These are phyloP conservation scores for Drosophila nr. fundita DNA, from an alignment of 2,888 invertebrate species.

Conservation along the genomic window DNA sequence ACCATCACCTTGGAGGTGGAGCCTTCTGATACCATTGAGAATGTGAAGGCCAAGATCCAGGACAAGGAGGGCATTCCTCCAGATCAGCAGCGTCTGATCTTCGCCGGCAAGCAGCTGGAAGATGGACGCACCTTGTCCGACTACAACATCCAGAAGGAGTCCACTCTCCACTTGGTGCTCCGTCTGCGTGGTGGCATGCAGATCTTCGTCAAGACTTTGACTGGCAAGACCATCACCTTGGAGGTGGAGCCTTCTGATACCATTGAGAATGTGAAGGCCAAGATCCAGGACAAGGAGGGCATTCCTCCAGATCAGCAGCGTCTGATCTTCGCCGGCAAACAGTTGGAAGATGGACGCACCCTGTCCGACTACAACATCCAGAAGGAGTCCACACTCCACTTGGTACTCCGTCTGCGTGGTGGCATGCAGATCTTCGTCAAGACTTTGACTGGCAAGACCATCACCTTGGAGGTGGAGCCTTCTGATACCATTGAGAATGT, in stretches of 20 bases:
- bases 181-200: conserved; percentile 52
- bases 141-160: conserved; percentile 51
- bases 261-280: conserved; percentile 53
- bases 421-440: conserved; percentile 46
- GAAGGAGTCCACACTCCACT: conserved; percentile 40
- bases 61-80: conserved; percentile 52
- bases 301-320: conserved; percentile 54
- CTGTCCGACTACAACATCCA: conserved; percentile 47
- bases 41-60: conserved; percentile 53
- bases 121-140: conserved; percentile 36
- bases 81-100: conserved; percentile 45
- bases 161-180: conserved; percentile 32
- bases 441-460: conserved; percentile 48
- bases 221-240: conserved; percentile 53
- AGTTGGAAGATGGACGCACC: conserved; percentile 47
- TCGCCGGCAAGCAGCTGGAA: conserved; percentile 47
- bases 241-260: conserved; percentile 49
- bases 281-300: conserved; percentile 53
- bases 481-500: conserved; percentile 45
- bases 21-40: conserved; percentile 51
- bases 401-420: conserved; percentile 50
- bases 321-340: conserved; percentile 49
- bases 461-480: conserved; percentile 48
- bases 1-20: conserved; percentile 52
- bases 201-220: conserved; percentile 54